Base-by-base conservation (phyloP, 2,888 invertebrate species). In the Heteromurus nitidus region DNA sequence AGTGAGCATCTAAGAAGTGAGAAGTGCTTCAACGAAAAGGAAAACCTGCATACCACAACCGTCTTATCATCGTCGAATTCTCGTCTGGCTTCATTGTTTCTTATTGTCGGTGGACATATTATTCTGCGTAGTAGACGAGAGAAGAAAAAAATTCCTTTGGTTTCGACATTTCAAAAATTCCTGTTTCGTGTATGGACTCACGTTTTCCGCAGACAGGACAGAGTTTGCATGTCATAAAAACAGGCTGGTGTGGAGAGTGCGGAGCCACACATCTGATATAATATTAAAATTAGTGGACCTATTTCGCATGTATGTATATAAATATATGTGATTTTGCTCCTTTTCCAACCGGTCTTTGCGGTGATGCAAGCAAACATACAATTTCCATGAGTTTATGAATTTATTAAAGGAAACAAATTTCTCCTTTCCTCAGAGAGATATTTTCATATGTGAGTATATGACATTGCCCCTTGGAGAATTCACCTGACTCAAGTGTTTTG, bases 1-100 rank as follows among this genome's bases (percentile, higher is more conserved):
- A n/a, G 7, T 36, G 64, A 65, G 65, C 18, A n/a, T n/a, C n/a
- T n/a, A n/a, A n/a, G n/a, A 30, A 74, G 74, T 74, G 74, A 74
- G 62, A 74, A 74, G 58, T 58, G 58, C 22, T 9, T 22, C 11
- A 22, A 22, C 3, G n/a, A 7, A 7, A 2, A 9, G 18, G 20
- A 3, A 58, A n/a, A n/a, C 18, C 47, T 73, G 62, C 73, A 73
- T 62, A 62, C 62, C 62, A 62, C 36, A 36, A 36, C 20, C n/a
- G n/a, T 62, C 60, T 53, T 72, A 72, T 73, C 73, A 28, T 50
- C 30, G 11, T 72, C 62, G 47, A 36, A 36, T 36, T 36, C 36
- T 36, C 36, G 36, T 36, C 36, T 36, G 5, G 53, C 55, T 76
- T 42, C 22, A 76, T 76, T 76, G 76, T 76, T 76, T 50, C 44